A percentile compares a stretch with the other conserved stretches of the same genome.
Conservation (phyloP, 2,888 invertebrate genomes). For the Microchrysa polita region DNA sequence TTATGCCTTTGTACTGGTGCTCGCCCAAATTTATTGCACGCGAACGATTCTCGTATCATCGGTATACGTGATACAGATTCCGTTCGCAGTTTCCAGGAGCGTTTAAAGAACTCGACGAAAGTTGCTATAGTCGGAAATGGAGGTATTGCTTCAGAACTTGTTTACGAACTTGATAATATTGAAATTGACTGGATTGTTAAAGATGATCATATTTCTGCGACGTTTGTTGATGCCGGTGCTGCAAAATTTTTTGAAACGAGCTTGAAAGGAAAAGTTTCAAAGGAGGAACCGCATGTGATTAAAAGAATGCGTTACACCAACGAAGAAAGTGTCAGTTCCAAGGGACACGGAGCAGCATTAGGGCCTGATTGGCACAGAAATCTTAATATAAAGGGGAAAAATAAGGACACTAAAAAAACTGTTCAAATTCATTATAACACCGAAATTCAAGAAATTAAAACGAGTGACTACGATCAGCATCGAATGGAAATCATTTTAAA, state of each 20-base stretch:
- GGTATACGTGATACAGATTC: conserved; percentile 97
- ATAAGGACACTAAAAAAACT: conserved; percentile 59
- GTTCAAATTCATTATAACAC: conserved; percentile 72
- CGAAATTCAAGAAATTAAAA: conserved; percentile 64
- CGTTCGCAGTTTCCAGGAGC: conserved; percentile 79
- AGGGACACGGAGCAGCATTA: conserved; percentile 82
- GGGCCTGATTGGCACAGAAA: conserved; percentile 96
- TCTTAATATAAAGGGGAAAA: conserved; percentile 69
- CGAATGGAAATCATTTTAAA: conserved; percentile 78
- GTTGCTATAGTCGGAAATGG: conserved; percentile 95
- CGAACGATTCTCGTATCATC: conserved; percentile 74
- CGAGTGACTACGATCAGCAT: conserved; percentile 66
- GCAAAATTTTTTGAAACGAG: conserved; percentile 86
- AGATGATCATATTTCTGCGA: conserved; percentile 90
- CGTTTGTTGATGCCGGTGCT: conserved; percentile 96
- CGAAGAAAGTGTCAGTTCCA: conserved; percentile 64
- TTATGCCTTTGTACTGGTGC: conserved; percentile 94
- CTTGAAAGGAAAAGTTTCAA: conserved; percentile 57
- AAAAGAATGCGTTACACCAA: conserved; percentile 77
- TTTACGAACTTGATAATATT: conserved; percentile 84
- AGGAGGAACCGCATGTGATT: conserved; percentile 54
- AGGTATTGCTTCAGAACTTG: conserved; percentile 97
- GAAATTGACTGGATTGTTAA: conserved; percentile 94
- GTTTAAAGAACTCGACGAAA: conserved; percentile 73
- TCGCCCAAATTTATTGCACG: conserved; percentile 78